Evolutionary conservation across 1,140 invertebrate genomes (phyloP), one percentile per base, ranked within the genome.

Genomic region (Lysiphlebus fabarum): DNA sequence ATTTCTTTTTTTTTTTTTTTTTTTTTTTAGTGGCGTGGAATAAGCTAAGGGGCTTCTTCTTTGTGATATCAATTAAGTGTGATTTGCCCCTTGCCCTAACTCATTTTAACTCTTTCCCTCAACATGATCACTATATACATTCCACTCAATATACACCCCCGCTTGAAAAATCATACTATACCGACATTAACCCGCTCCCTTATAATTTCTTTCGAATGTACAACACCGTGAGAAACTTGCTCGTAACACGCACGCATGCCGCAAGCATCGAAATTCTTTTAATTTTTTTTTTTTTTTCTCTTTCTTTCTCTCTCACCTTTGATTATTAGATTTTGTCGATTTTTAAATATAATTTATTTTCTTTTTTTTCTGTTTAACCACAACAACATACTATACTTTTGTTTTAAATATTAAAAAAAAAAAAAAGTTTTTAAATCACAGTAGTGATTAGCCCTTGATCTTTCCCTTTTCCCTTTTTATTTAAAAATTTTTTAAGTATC

Each of bases 131-230:
- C 14, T 51, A 53, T 38, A 7, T 41, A 62, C 59, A 33, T 63
- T 26, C 63, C 64, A 62, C 63, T 57, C 26, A 36, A 48, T 33
- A 50, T 40, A 45, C 61, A 48, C 56, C 69, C 62, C 62, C 65
- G 59, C 66, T 26, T 26, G 17, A 26, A 26, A 26, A 26, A 26
- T 26, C 17, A 26, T 26, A 61, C 61, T 68, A 71, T 73, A 68
- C 73, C 70, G 67, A 65, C 67, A 70, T 71, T 71, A 73, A 77
- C 73, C 70, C 71, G 73, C 70, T 76, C 72, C 73, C 74, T 77
- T 76, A 76, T 76, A 76, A 78, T 77, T 76, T 77, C 70, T 70
- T 76, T 55, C 70, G 69, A 75, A 74, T 75, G 74, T 70, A 64
- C 59, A 61, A 42, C 58, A 77, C 74, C 75, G 75, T 77, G 75